These are phyloP conservation scores for Ceratosolen solmsi DNA, from an alignment of 1,140 invertebrate genomes.

Conservation along the genomic window DNA sequence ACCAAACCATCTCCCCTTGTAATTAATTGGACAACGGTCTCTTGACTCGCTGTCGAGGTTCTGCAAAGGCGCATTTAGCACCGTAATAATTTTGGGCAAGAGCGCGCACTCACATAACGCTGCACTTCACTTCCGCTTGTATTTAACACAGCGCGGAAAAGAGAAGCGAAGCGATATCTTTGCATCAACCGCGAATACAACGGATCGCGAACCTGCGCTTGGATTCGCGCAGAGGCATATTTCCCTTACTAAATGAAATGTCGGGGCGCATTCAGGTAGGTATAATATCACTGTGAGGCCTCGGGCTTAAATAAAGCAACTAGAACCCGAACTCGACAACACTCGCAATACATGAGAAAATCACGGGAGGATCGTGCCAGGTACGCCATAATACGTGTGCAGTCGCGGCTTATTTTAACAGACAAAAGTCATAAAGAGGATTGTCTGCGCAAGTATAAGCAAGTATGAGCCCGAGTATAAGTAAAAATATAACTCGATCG, in stretches of 20 bases:
- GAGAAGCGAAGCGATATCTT: neutral
- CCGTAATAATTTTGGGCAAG: neutral
- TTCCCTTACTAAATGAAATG: slow-evolving; percentile 32
- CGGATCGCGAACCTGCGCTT: slow-evolving; percentile 14
- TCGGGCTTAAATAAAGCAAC: slow-evolving; percentile 30
- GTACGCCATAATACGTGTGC: too few species aligned
- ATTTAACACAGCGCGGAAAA: neutral
- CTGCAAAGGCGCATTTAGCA: neutral
- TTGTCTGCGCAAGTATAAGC: too few species aligned
- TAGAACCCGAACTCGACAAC: neutral
- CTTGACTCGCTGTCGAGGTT: neutral
- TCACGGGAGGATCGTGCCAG: too few species aligned
- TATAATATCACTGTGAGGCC: too few species aligned
- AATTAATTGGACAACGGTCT: neutral
- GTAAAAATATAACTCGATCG: too few species aligned
- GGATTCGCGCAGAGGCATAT: neutral
- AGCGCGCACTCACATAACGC: neutral
- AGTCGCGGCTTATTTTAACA: too few species aligned
- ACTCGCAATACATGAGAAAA: too few species aligned
- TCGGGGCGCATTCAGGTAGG: neutral
- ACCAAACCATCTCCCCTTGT: neutral
- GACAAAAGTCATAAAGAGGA: too few species aligned
- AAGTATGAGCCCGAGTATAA: too few species aligned
- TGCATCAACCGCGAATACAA: neutral
- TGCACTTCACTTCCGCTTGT: neutral